These are phyloP conservation scores for Platorchestia sp. DNA, from an alignment of 1,140 invertebrate species.

Conservation along the genomic window DNA sequence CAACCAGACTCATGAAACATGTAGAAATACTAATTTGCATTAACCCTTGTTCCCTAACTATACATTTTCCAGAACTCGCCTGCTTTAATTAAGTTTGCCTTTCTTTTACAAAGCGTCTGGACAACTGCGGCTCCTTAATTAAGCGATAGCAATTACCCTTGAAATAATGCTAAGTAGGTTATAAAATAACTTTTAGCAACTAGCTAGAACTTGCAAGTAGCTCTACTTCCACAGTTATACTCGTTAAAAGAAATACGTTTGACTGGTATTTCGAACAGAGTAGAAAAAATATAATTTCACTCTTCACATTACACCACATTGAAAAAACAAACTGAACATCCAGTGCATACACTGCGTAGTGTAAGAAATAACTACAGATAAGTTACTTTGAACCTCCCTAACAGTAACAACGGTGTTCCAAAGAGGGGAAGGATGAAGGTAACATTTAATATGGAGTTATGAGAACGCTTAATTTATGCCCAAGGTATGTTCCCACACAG, in stretches of 20 bases:
- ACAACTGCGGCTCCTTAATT: background rate
- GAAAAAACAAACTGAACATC: background rate
- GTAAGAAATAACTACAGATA: too few relatives aligned
- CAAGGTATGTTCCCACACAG: too few relatives aligned
- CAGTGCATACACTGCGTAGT: background rate
- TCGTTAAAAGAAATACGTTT: too few relatives aligned
- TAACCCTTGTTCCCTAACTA: background rate
- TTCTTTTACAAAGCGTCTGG: background rate
- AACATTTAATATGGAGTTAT: too few relatives aligned
- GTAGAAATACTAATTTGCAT: background rate
- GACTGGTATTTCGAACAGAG: background rate
- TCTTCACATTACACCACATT: background rate
- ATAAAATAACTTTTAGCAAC: background rate
- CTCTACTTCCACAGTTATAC: too few relatives aligned
- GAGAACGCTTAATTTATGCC: too few relatives aligned
- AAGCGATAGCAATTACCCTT: background rate
- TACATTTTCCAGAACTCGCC: background rate
- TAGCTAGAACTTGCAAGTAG: too few relatives aligned
- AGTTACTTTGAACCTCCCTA: too few relatives aligned
- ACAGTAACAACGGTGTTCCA: too few relatives aligned
- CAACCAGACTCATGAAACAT: background rate
- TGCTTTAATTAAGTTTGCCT: background rate
- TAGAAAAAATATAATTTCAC: background rate
- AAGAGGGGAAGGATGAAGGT: too few relatives aligned
- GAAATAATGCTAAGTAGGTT: background rate